Conservation (phyloP, 1,140 invertebrate genomes). For the Ditylenchus dipsaci region DNA sequence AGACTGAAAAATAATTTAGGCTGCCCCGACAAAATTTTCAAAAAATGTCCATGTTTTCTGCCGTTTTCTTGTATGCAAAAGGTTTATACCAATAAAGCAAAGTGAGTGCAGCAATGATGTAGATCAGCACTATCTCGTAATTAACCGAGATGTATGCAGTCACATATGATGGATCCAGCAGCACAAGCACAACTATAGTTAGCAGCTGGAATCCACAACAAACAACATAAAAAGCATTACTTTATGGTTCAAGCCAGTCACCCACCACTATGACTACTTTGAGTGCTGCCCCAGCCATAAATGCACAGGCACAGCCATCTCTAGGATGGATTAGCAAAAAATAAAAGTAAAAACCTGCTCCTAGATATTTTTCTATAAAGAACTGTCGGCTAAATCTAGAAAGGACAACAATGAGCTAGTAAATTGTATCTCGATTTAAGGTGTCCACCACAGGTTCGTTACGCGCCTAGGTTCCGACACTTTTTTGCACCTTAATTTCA, state of each 20-base stretch:
- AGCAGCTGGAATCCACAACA: constrained; percentile 26
- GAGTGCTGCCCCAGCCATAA: constrained; percentile 28
- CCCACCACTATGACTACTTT: constrained; percentile 36
- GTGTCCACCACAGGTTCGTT: too few relatives aligned
- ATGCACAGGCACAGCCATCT: constrained; percentile 31
- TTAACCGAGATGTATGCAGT: constrained; percentile 48
- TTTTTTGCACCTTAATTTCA: too few relatives aligned
- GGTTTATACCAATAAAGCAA: constrained; percentile 43
- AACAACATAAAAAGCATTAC: too few relatives aligned
- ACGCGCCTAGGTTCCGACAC: too few relatives aligned
- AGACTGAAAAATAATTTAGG: too few relatives aligned
- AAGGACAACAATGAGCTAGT: too few relatives aligned
- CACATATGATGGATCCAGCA: constrained; percentile 44
- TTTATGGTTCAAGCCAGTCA: background rate
- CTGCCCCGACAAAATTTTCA: too few relatives aligned
- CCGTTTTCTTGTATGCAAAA: too few relatives aligned
- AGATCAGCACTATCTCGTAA: constrained; percentile 47
- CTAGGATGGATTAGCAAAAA: background rate
- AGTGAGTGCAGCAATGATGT: constrained; percentile 36
- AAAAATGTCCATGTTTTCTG: too few relatives aligned
- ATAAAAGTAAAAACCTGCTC: background rate
- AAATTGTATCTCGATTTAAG: too few relatives aligned
- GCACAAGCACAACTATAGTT: constrained; percentile 39
- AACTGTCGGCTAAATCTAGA: too few relatives aligned
- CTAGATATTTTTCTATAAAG: too few relatives aligned